Evolutionary conservation across 1,140 invertebrate genomes (phyloP).

Genomic region (Drosophila ambigua): DNA sequence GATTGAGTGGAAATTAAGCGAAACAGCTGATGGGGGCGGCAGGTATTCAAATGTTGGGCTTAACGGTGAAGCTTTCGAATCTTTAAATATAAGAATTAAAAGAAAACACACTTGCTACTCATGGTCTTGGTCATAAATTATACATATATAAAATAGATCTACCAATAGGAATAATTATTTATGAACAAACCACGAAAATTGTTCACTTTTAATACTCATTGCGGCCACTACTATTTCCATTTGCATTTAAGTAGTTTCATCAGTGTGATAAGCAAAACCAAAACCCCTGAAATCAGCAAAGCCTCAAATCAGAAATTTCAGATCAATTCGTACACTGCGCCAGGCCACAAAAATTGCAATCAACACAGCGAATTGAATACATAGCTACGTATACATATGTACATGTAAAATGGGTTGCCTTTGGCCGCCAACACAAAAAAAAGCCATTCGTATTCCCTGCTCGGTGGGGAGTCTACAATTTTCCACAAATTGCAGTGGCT

Average conservation of each 20-base stretch:
- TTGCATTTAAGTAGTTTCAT: too few species aligned
- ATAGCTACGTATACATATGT: background rate
- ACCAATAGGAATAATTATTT: too few species aligned
- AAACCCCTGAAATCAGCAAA: conserved; percentile 10
- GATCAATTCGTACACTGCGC: conserved; percentile 22
- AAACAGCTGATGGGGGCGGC: too few species aligned
- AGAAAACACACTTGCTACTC: too few species aligned
- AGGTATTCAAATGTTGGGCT: background rate
- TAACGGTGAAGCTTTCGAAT: background rate
- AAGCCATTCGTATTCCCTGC: too few species aligned
- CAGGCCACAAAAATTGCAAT: conserved; percentile 35
- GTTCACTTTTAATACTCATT: too few species aligned
- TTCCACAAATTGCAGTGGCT: conserved; percentile 6
- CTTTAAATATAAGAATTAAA: too few species aligned
- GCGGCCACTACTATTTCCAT: too few species aligned
- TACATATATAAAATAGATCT: too few species aligned
- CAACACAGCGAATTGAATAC: conserved; percentile 28
- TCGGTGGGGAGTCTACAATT: background rate
- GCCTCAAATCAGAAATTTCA: conserved; percentile 22
- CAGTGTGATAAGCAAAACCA: background rate
- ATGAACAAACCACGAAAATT: too few species aligned
- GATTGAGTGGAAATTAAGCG: too few species aligned
- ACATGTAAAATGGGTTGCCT: conserved; percentile 3
- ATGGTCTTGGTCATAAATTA: too few species aligned
- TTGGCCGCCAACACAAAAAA: background rate